Base-by-base conservation (phyloP, 1,140 invertebrate genomes). In the Dryas iulia region DNA sequence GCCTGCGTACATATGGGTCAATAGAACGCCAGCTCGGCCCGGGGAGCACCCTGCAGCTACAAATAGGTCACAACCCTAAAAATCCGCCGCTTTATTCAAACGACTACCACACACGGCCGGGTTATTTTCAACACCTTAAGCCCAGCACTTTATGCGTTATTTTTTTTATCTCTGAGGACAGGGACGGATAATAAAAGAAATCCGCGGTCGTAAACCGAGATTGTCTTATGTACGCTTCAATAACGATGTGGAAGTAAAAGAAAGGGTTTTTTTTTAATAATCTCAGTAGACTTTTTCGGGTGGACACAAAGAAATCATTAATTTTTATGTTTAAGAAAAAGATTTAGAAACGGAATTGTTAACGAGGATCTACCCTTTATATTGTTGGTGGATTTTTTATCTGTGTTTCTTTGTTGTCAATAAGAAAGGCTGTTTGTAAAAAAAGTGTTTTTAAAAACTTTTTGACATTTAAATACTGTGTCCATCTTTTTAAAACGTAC, bases 1-100 rank as follows among this genome's bases (percentile, higher is more conserved):
- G 77, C 78, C 68, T 81, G 83, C 81, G 83, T 86, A 72, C 81
- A 85, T 85, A 79, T 87, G 72, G 84, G 84, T 87, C 81, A 87
- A 83, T 81, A 79, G 84, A 82, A 81, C 84, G 75, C 47, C 65
- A 79, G 77, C 78, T 77, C 73, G 72, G 75, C 79, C 82, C 81
- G 81, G 81, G 79, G 68, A 79, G 69, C 72, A 78, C 71, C 77
- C 73, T 72, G 71, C 74, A 74, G 74, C 74, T 83, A 72, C 63
- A 86, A 81, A 83, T 83, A 84, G 84, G 84, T 86, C 84, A 77
- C 77, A 73, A 75, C 70, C 77, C 75, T 81, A 84, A 82, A 81
- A 84, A 80, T 82, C 66, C 66, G 30, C 28, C 66, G 66, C 66
- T 59, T 67, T 67, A 67, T 61, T 59, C 66, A 33, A 54, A 56